phyloP scores from a whole-genome alignment of 2,797 vertebrate species.

The Pagetopsis macropterus region DNA sequence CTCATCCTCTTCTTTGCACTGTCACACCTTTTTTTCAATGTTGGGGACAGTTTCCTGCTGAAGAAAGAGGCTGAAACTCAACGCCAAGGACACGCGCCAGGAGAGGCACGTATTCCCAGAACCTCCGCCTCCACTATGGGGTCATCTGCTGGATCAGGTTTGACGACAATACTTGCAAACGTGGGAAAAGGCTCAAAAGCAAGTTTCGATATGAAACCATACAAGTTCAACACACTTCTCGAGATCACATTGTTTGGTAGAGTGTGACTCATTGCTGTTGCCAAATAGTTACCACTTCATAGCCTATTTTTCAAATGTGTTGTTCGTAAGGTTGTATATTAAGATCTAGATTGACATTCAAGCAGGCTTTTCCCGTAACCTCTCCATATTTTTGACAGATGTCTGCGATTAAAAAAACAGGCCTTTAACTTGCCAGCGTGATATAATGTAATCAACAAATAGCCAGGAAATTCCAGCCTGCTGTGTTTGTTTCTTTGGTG shows the following conservation, averaged over 20 bases:
- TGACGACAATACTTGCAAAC: constrained; percentile 1
- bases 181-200: constrained; percentile 3
- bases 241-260: background rate
- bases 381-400: constrained; percentile 61
- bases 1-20: constrained; percentile 65
- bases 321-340: background rate
- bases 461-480: constrained; percentile 76
- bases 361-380: background rate
- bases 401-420: constrained; percentile 27
- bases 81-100: constrained; percentile 61
- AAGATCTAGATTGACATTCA: background rate
- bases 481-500: constrained; percentile 73
- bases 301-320: background rate
- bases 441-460: constrained; percentile 68
- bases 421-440: constrained; percentile 44
- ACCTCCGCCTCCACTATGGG: constrained; percentile 47
- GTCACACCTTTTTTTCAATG: constrained; percentile 40
- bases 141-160: constrained; percentile 43
- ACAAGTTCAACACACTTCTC: constrained; percentile 8
- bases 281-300: background rate
- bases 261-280: constrained; percentile 7
- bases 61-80: constrained; percentile 43
- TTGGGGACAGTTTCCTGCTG: constrained; percentile 44
- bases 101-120: constrained; percentile 66
- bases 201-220: background rate